phyloP scores from a whole-genome alignment of 2,888 invertebrate genomes.

The Entomobrya multifasciata region DNA sequence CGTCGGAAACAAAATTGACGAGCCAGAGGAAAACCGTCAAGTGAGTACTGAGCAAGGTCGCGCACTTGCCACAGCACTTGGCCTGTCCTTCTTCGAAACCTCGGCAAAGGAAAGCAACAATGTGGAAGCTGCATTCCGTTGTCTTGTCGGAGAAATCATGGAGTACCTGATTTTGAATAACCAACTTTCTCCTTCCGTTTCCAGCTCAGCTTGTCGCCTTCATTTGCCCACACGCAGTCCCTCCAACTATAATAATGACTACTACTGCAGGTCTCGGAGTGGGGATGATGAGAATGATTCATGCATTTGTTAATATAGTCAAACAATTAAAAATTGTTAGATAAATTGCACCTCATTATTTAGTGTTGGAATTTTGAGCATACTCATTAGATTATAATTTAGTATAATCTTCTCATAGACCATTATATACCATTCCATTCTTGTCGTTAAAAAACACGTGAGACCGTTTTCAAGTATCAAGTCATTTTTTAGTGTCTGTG shows the following conservation, averaged over 20 bases:
- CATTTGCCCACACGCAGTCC: conserved; percentile 48
- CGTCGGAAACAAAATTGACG: conserved; percentile 78
- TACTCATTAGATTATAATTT: background rate
- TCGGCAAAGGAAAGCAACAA: conserved; percentile 71
- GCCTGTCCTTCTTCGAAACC: conserved; percentile 72
- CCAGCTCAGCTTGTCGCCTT: conserved; percentile 48
- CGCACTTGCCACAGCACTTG: conserved; percentile 48
- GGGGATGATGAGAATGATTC: conserved; percentile 55
- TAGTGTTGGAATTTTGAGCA: background rate
- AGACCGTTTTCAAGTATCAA: too few relatives aligned
- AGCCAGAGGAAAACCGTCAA: conserved; percentile 62
- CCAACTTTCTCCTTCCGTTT: conserved; percentile 42
- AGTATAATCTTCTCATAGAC: too few relatives aligned
- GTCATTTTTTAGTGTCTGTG: too few relatives aligned
- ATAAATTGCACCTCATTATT: background rate
- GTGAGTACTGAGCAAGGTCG: conserved; percentile 75
- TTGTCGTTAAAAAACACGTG: too few relatives aligned
- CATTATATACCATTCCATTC: conserved; percentile 21
- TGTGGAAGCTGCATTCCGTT: conserved; percentile 73
- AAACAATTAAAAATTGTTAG: background rate
- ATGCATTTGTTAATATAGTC: conserved; percentile 42
- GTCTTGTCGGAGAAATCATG: conserved; percentile 73
- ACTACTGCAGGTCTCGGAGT: conserved; percentile 34
- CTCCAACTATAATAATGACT: conserved; percentile 38
- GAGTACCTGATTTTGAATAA: conserved; percentile 69